These are phyloP conservation scores for Porites evermanni DNA, from an alignment of 92 coral and sea anemone genomes.

Conservation along the genomic window DNA sequence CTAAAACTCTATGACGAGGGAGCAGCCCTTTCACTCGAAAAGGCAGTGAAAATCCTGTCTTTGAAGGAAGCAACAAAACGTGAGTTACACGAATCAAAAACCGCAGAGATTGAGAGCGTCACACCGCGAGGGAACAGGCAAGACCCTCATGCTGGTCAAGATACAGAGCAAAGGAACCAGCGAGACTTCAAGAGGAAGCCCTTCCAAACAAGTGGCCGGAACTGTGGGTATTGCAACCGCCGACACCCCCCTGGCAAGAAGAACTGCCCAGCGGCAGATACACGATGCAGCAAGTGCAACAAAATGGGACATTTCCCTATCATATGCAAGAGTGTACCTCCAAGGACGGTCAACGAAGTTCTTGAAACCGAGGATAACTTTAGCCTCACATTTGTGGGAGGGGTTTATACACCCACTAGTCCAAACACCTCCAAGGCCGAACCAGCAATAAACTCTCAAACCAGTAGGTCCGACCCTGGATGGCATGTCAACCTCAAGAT, in stretches of 20 bases:
- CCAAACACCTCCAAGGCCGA: too few relatives aligned
- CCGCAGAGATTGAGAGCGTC: conserved; percentile 20
- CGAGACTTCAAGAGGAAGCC: too few relatives aligned
- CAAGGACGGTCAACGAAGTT: conserved; percentile 2
- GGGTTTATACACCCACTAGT: conserved; percentile 9
- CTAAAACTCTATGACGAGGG: conserved; percentile 58
- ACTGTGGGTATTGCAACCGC: too few relatives aligned
- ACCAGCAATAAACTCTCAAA: too few relatives aligned
- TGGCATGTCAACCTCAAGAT: too few relatives aligned
- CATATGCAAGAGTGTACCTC: not conserved
- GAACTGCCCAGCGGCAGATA: conserved; percentile 62
- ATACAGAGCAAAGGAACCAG: too few relatives aligned
- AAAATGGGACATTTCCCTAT: conserved; percentile 10
- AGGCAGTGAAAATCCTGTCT: not conserved
- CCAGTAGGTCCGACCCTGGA: too few relatives aligned
- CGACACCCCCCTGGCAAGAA: conserved; percentile 1
- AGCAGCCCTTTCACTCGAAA: conserved; percentile 57
- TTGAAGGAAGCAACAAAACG: too few relatives aligned
- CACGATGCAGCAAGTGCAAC: conserved; percentile 15
- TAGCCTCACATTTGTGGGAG: not conserved
- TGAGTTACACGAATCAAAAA: too few relatives aligned
- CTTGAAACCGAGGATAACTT: not conserved
- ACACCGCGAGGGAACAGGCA: not conserved
- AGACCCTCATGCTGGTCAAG: too few relatives aligned
- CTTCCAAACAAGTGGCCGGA: too few relatives aligned